Base-by-base conservation (phyloP, 1,140 invertebrate species). In the Nephila pilipes region DNA sequence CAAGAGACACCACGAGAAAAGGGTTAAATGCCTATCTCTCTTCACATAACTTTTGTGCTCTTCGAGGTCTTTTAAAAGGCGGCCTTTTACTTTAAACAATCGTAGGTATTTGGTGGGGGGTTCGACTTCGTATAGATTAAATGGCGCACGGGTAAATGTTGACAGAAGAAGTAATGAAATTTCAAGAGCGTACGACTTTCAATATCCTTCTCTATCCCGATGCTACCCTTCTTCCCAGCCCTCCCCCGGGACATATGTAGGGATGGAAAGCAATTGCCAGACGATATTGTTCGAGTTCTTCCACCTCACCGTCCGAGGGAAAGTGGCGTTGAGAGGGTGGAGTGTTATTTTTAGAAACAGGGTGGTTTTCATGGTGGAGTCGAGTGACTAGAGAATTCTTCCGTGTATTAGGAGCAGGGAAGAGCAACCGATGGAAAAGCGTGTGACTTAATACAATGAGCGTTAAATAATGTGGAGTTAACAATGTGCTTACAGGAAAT, bases 81-180 rank as follows among this genome's bases (percentile, higher is more conserved):
- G 57, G 57, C 32, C 32, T 55, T 58, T 54, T 29, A 79, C 65
- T 80, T 90, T 36, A 32, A 90, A 90, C 88, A 90, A 90, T 90
- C 88, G 65, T 46, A 69, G 87, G 87, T 69, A 87, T 87, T 87
- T 63, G 60, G 14, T 16, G 16, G 32, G 46, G 60, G 65, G 16
- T 14, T 16, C 22, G n/a, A 57, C 38, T 29, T 88, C 32, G 87
- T 57, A 65, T 58, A 80, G 88, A 90, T 90, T 90, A 90, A 90
- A 90, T 57, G 88, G 75, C 65, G 60, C 88, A 80, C 54, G 75
- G 75, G 65, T 80, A 90, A 90, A 90, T 90, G 88, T 90, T 90
- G 88, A 90, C 88, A 90, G 69, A 90, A 65, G 60, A 36, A 90
- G 88, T 90, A 90, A 90, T 90, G 88, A 90, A 90, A 90, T 90